Conservation (phyloP, 2,888 invertebrate species). For the Periphyllus acericola region DNA sequence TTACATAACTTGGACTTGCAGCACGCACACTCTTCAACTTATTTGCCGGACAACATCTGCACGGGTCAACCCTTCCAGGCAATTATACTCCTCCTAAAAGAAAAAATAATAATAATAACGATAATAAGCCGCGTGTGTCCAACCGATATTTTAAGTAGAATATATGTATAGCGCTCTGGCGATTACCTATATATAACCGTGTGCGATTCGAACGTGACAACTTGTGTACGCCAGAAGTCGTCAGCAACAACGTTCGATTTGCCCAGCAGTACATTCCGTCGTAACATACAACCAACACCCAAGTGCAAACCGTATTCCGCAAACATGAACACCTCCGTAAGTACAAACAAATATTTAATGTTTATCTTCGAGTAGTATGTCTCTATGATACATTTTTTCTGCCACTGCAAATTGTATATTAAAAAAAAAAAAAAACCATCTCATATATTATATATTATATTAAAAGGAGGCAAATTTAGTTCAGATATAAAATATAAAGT, state of each 20-base stretch:
- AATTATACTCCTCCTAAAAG: conserved; percentile 3
- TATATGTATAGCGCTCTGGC: background rate
- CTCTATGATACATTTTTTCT: too few relatives aligned
- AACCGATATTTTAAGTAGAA: background rate
- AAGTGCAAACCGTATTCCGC: too few relatives aligned
- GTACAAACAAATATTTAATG: background rate
- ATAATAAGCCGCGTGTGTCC: background rate
- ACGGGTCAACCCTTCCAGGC: conserved; percentile 53
- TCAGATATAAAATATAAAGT: too few relatives aligned
- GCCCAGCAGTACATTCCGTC: background rate
- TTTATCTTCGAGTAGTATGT: too few relatives aligned
- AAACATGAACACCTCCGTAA: conserved; percentile 45
- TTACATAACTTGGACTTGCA: background rate
- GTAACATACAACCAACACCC: too few relatives aligned
- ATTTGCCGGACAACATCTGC: background rate
- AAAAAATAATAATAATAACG: background rate
- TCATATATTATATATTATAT: too few relatives aligned
- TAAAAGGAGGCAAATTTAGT: too few relatives aligned
- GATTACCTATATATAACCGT: conserved; percentile 28
- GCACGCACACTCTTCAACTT: background rate
- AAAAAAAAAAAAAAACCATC: too few relatives aligned
- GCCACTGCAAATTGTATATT: too few relatives aligned
- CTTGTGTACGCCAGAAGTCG: conserved; percentile 1
- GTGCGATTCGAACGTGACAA: background rate
- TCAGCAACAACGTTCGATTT: conserved; percentile 7